Evolutionary conservation across 2,113 vertebrate species (phyloP).

Genomic region (Tyto alba): DNA sequence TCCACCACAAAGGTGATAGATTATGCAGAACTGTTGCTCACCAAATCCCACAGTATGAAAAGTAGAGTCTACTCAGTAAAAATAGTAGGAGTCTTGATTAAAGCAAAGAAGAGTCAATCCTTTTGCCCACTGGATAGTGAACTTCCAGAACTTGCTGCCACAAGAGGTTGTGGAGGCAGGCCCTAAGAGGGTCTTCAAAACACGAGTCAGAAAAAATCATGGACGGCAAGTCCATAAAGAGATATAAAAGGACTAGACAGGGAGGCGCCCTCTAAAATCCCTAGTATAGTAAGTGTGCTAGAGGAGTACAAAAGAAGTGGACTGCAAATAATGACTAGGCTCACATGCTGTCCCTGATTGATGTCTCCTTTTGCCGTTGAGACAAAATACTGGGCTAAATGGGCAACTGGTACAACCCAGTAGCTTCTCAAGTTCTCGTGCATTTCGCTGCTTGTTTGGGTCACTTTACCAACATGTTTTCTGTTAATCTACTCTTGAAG

Average conservation of each 20-base stretch:
- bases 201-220: background rate
- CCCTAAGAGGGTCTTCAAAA: background rate
- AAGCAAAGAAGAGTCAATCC: background rate
- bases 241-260: background rate
- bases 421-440: background rate
- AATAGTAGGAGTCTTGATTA: background rate
- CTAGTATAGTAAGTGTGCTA: background rate
- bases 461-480: background rate
- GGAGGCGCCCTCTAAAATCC: background rate
- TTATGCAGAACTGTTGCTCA: background rate
- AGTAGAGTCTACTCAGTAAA: background rate
- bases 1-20: background rate
- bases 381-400: background rate
- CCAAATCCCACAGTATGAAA: background rate
- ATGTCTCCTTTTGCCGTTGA: background rate
- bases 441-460: background rate
- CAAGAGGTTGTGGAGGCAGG: background rate
- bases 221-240: background rate
- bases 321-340: background rate
- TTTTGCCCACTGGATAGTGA: background rate
- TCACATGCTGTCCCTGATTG: background rate
- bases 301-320: background rate
- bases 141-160: background rate
- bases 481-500: background rate
- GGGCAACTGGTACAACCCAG: background rate